These are phyloP conservation scores for Martes martes DNA, from an alignment of 2,113 vertebrate species.

Conservation along the genomic window DNA sequence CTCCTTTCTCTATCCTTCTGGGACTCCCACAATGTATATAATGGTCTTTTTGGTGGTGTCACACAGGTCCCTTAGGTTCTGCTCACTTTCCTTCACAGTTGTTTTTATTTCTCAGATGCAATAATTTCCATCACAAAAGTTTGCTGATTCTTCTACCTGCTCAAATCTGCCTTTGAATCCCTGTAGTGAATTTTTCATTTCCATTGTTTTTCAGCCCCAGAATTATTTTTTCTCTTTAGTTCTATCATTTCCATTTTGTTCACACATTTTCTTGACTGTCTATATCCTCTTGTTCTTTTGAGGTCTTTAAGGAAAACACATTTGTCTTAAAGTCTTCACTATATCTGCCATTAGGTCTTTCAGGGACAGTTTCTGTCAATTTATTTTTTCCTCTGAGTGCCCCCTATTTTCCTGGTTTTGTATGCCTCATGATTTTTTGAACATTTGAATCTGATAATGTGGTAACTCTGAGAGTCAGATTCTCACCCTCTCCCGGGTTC, in stretches of 20 bases:
- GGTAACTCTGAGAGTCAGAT: background rate
- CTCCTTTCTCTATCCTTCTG: background rate
- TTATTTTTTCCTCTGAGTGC: background rate
- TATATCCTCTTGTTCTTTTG: background rate
- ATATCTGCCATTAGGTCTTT: background rate
- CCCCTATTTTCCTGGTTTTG: background rate
- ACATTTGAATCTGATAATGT: background rate
- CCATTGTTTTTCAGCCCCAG: background rate
- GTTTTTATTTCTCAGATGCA: background rate
- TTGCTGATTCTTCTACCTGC: background rate
- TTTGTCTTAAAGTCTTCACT: background rate
- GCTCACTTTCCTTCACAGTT: background rate
- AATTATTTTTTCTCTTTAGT: background rate
- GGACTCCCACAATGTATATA: background rate
- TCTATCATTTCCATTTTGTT: background rate
- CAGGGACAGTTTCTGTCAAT: background rate
- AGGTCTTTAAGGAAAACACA: background rate
- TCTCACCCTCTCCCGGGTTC: background rate
- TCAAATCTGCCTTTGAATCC: background rate
- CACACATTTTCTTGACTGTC: background rate
- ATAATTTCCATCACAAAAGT: background rate
- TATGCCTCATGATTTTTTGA: background rate
- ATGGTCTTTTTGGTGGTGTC: background rate
- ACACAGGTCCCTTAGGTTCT: background rate
- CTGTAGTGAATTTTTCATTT: background rate